Evolutionary conservation across 2,113 vertebrate genomes (phyloP), one percentile per base, ranked within the genome.

Genomic region (Dissostichus mawsoni): DNA sequence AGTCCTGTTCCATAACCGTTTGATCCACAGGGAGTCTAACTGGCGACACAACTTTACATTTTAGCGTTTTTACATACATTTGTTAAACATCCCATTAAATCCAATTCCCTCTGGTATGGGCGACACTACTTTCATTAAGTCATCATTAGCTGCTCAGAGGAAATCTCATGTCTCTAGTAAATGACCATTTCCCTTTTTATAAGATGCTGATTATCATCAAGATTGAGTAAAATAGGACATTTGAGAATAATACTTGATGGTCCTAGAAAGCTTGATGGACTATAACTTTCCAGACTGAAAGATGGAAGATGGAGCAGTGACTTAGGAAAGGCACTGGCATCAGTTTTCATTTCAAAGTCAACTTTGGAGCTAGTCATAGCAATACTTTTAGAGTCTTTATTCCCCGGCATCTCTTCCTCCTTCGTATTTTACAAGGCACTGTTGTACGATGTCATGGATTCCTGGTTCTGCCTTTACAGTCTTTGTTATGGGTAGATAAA

Each of bases 141-240:
- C 80, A n/a, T 45, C 23, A 13, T 87, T 87, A 89, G 90, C 90
- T 91, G 88, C 90, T 91, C 91, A 63, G 83, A 86, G 80, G 88
- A 86, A 82, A 80, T 85, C 29, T 52, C 18, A 53, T 80, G n/a
- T 79, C 65, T 85, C 48, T 66, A 47, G 65, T 81, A 64, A 88
- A 78, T 84, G n/a, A 72, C 55, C 7, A 52, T 86, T 87, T 77
- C 81, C 74, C 78, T 88, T 91, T 58, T 84, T 25, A 78, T 83
- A 84, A 76, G 66, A 84, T 65, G 67, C 48, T 74, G 51, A 69
- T 45, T 86, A 73, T 68, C 14, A 80, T 74, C 41, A 76, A 62
- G 45, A 81, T 41, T 69, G 47, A 74, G 52, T 80, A 72, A 76
- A 84, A 59, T 51, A 59, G 70, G 74, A 79, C 68, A 67, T 33